Evolutionary conservation across 1,140 invertebrate genomes (phyloP), one percentile per base, ranked within the genome.

Genomic region (Whitmania pigra): DNA sequence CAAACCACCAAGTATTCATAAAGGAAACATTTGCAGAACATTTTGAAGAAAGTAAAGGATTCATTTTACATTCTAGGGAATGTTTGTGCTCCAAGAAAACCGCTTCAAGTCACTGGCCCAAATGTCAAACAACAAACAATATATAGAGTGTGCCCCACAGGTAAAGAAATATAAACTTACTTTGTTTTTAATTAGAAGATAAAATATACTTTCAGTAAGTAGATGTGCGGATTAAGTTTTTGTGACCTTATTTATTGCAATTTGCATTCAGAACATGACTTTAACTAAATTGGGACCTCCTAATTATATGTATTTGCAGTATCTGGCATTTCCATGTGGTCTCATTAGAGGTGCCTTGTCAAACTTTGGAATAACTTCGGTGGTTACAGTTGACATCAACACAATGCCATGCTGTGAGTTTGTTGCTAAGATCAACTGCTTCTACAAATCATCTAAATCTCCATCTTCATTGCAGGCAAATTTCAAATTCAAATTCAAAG

Each of bases 81-180:
- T 97, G 36, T 99, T 98, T 84, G 93, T 98, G 36, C 84, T 99
- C n/a, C 92, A 96, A 82, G 95, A 99, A 79, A 96, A 96, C 83
- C 87, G 87, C 72, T 98, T 99, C 80, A 85, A 91, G 73, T 92
- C 97, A 79, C 83, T 99, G 0, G 89, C 88, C 54, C 89, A 89
- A 78, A 88, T 98, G 31, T 93, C 92, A 22, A 88, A 87, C 77
- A 89, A 89, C 36, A 89, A 91, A 78, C 94, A 98, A 78, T 96
- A 94, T 82, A 84, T 97, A 73, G 90, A 93, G 80, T 86, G 88
- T 79, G 91, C 92, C 68, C 92, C 93, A 13, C 89, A 89, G 80
- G 87, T 92, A 83, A 75, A 74, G 73, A 20, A 49, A 49, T 49
- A 49, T 71, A 67, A 57, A 31, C 9, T 4, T 31, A 22, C 31